These are phyloP conservation scores for Phaedon cochleariae DNA, from an alignment of 2,888 invertebrate genomes.

Conservation along the genomic window DNA sequence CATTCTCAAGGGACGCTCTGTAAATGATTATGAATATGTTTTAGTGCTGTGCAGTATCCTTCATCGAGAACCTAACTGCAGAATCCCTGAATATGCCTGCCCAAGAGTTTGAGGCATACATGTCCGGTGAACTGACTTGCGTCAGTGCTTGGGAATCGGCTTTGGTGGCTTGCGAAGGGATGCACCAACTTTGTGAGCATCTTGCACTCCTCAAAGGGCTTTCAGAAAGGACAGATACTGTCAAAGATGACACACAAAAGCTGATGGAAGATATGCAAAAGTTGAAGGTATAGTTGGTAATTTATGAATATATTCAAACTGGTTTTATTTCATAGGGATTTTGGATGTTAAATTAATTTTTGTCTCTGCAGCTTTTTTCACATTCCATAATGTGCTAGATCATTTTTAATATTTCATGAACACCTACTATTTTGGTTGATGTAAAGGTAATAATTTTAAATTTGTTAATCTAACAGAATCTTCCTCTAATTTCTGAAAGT, in stretches of 20 bases:
- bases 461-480: too few species aligned
- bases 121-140: constrained; percentile 87
- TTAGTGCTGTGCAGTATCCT: constrained; percentile 96
- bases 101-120: constrained; percentile 93
- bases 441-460: too few species aligned
- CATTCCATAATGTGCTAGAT: too few species aligned
- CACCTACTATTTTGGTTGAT: too few species aligned
- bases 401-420: too few species aligned
- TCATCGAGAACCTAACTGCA: constrained; percentile 95
- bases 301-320: too few species aligned
- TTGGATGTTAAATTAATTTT: too few species aligned
- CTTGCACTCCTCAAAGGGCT: constrained; percentile 73
- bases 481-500: too few species aligned
- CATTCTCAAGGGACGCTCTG: background rate
- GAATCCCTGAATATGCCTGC: constrained; percentile 91
- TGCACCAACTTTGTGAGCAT: constrained; percentile 86
- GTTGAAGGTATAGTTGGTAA: constrained; percentile 68
- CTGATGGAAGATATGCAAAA: constrained; percentile 75
- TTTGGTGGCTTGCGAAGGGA: constrained; percentile 82
- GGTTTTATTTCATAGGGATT: too few species aligned
- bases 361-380: too few species aligned
- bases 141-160: constrained; percentile 86
- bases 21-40: constrained; percentile 37
- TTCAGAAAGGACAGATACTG: constrained; percentile 69
- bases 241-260: constrained; percentile 71